Base-by-base conservation (phyloP, 2,797 vertebrate genomes). In the Enteromius radiatus region DNA sequence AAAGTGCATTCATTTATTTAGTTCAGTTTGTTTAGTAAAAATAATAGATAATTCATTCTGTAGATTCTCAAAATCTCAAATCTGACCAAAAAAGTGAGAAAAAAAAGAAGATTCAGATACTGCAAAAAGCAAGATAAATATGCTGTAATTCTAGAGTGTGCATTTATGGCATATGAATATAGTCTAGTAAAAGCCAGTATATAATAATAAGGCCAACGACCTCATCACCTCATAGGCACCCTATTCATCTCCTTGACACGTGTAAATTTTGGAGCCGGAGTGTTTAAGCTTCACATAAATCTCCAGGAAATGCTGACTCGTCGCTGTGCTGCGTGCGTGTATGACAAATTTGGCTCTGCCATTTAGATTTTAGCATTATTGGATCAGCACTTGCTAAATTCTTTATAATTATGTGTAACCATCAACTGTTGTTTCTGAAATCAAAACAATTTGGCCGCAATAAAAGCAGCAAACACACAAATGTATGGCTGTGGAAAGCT, bases 391-490 rank as follows among this genome's bases (percentile, higher is more conserved):
- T 73, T 67, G 47, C 54, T 33, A 76, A 68, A 85, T 75, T 85
- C 80, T 79, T 82, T n/a, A 68, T 61, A 73, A 74, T 61, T 47
- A 74, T 65, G 12, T 73, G 33, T 56, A 76, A 76, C 49, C 26
- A 67, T 76, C 36, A n/a, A 59, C 63, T 76, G 49, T 64, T 78
- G n/a, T 78, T 74, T 28, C 74, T 77, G 79, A 77, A 81, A 81
- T 59, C 45, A 78, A 43, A 85, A 81, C 31, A 77, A 65, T 74
- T 78, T 78, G 45, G 45, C 26, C 14, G 21, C 36, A 74, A 73
- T 56, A 28, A 65, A 82, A 82, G 45, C 31, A 65, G n/a, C 76
- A 74, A 79, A 74, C 28, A 70, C 15, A 26, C 45, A 28, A 74
- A 23, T 45, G 7, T 74, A 80, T 79, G 52, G 17, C 76, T 80